Percentiles rank a stretch among this genome's conserved stretches.
phyloP scores from a whole-genome alignment of 1,140 invertebrate species.

The Pectinophora gossypiella region DNA sequence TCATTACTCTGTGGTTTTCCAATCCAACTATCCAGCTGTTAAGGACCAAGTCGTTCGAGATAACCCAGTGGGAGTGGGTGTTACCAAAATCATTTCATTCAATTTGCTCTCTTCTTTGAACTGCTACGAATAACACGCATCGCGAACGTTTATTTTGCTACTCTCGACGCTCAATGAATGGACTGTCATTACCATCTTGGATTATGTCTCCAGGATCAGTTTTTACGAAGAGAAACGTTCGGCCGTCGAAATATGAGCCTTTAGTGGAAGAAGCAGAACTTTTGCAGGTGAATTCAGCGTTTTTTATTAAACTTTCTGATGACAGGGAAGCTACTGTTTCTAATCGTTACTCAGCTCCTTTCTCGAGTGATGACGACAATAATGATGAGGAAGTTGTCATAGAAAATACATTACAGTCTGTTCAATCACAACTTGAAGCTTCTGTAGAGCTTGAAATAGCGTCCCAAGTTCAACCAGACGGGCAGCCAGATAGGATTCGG shows the following conservation, averaged over 20 bases:
- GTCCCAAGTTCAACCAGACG: too few relatives aligned
- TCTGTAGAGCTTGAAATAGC: too few relatives aligned
- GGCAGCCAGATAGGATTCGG: too few relatives aligned
- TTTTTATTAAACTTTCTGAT: neutral
- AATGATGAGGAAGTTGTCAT: too few relatives aligned
- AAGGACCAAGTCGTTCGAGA: neutral
- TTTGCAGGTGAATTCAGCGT: neutral
- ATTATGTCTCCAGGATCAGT: constrained; percentile 5
- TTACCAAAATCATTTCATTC: constrained; percentile 1
- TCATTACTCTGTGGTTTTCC: too few relatives aligned
- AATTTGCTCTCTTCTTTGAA: constrained; percentile 7
- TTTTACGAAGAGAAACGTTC: constrained; percentile 5
- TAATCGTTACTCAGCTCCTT: neutral
- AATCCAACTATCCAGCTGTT: too few relatives aligned
- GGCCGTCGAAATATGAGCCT: constrained; percentile 11
- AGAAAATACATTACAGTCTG: too few relatives aligned
- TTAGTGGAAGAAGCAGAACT: neutral
- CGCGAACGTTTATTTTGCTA: constrained; percentile 10
- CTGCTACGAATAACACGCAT: constrained; percentile 9
- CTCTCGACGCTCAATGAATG: neutral
- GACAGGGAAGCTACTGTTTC: neutral
- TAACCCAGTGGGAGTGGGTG: constrained; percentile 1
- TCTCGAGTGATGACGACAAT: too few relatives aligned
- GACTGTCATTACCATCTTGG: neutral
- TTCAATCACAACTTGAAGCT: too few relatives aligned